Evolutionary conservation across 2,888 invertebrate genomes (phyloP).

Genomic region (Germaria angustata): DNA sequence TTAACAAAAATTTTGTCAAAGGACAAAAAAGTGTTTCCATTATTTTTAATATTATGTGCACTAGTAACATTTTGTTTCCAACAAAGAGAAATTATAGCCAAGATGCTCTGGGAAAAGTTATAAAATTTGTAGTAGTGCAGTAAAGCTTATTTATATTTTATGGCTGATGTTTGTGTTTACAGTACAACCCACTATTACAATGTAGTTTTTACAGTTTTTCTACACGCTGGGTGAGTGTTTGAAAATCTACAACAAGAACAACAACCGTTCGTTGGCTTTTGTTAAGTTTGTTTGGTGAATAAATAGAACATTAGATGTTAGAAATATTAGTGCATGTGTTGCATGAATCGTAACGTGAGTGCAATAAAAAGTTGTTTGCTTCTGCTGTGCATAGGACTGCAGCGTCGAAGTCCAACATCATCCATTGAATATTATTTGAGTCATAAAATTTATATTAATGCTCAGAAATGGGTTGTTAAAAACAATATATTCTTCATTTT

Average conservation of each 20-base stretch:
- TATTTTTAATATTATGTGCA: too few species aligned
- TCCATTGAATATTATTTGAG: conserved; percentile 9
- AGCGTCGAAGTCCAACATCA: too few species aligned
- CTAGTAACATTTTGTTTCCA: background rate
- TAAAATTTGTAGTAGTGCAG: background rate
- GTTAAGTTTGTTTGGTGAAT: background rate
- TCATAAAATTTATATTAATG: too few species aligned
- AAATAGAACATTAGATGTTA: background rate
- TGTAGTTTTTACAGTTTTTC: background rate
- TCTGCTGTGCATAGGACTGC: too few species aligned
- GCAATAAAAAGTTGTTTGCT: background rate
- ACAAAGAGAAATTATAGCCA: background rate
- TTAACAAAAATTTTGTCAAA: too few species aligned
- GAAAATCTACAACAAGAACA: conserved; percentile 6
- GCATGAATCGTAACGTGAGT: background rate
- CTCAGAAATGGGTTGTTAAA: too few species aligned
- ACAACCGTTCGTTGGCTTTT: conserved; percentile 53
- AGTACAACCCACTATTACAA: background rate
- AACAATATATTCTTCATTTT: too few species aligned
- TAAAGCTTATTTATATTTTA: background rate
- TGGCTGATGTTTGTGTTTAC: background rate
- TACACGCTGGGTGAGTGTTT: conserved; percentile 1
- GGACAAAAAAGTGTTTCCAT: too few species aligned
- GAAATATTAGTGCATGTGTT: conserved; percentile 4
- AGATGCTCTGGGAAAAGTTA: background rate